phyloP scores from a whole-genome alignment of 2,888 invertebrate genomes.

The Meganola albula region DNA sequence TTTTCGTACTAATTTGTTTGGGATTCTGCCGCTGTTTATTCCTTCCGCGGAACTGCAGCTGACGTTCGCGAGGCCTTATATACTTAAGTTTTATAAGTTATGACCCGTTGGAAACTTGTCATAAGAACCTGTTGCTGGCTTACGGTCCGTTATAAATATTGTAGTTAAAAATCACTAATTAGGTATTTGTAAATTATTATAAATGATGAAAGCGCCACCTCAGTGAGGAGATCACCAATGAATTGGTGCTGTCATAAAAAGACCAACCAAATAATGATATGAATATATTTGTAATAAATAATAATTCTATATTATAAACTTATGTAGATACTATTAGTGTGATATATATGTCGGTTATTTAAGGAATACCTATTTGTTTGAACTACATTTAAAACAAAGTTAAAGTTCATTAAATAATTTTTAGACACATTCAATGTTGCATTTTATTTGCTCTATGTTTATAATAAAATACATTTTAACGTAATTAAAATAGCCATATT shows the following conservation, averaged over 20 bases:
- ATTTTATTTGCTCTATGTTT: no score
- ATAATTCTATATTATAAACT: conserved; percentile 51
- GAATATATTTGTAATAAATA: conserved; percentile 72
- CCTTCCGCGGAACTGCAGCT: no score
- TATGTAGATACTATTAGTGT: conserved; percentile 74
- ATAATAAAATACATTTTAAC: no score
- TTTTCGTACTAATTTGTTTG: no score
- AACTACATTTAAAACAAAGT: conserved; percentile 52
- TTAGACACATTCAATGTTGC: conserved; percentile 38
- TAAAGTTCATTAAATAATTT: conserved; percentile 64
- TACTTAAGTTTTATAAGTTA: no score
- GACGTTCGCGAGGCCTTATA: no score
- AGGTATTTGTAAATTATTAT: conserved; percentile 74
- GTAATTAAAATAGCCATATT: no score
- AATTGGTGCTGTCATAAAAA: conserved; percentile 70
- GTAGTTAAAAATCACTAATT: no score
- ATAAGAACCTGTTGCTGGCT: no score
- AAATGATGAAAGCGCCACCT: conserved; percentile 64
- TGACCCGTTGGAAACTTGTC: no score
- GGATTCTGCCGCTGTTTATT: no score
- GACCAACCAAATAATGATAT: conserved; percentile 76
- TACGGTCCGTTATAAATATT: no score
- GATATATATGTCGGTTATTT: conserved; percentile 58
- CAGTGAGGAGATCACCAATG: conserved; percentile 58
- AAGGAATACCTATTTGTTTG: conserved; percentile 74